phyloP scores from a whole-genome alignment of 2,113 vertebrate genomes.

The Carassius carassius region DNA sequence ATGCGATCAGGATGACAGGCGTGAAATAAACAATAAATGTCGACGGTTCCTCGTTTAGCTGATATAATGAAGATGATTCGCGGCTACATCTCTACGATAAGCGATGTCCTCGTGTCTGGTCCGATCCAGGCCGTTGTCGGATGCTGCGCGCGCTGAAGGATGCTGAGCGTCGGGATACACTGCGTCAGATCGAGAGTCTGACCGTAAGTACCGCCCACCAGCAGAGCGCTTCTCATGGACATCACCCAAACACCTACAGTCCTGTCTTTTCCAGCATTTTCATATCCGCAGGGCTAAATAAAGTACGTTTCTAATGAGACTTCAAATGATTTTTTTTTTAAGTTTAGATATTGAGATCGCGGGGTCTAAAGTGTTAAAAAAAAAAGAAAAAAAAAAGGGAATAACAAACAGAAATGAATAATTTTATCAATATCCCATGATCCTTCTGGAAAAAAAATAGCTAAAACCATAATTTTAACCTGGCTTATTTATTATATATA shows the following conservation, averaged over 20 bases:
- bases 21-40: neutral
- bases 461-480: no score
- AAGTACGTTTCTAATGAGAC: no score
- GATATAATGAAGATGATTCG: neutral
- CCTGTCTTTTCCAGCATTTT: neutral
- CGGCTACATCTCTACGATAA: conserved; percentile 9
- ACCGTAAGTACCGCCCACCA: conserved; percentile 43
- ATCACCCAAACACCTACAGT: neutral
- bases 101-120: neutral
- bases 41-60: conserved; percentile 18
- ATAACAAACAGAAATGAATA: no score
- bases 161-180: conserved; percentile 43
- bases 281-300: neutral
- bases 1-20: conserved; percentile 46
- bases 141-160: conserved; percentile 40
- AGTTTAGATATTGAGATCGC: no score
- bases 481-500: no score
- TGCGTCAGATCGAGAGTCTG: conserved; percentile 21
- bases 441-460: no score
- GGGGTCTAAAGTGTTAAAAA: no score
- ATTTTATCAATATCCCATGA: no score
- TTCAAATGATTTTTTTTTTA: no score
- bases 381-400: no score
- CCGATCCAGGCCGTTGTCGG: conserved; percentile 26
- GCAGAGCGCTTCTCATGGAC: conserved; percentile 16